Conservation (phyloP, 2,113 vertebrate genomes). For the Dissostichus mawsoni region DNA sequence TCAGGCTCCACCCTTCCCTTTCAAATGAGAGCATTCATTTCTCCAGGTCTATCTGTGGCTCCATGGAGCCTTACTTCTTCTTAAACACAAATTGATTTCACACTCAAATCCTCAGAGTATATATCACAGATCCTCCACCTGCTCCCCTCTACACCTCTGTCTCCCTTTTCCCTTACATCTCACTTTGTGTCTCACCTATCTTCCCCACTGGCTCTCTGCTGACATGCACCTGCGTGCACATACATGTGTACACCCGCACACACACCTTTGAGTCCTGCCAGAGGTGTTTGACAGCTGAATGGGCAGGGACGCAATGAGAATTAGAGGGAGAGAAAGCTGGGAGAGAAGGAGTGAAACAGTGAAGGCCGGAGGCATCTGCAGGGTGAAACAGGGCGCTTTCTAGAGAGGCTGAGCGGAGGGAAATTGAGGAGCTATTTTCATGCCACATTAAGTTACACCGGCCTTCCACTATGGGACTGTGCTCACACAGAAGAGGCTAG, state of each 20-base stretch:
- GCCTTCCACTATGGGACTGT: constrained; percentile 56
- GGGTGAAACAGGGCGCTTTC: constrained; percentile 62
- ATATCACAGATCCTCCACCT: constrained; percentile 59
- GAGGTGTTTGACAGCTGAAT: constrained; percentile 42
- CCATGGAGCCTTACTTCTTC: constrained; percentile 50
- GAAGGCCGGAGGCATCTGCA: constrained; percentile 65
- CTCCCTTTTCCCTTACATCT: constrained; percentile 38
- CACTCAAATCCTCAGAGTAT: constrained; percentile 62
- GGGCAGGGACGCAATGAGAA: constrained; percentile 25
- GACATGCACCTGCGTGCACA: constrained; percentile 17
- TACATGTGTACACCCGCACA: constrained; percentile 15
- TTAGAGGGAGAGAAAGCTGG: constrained; percentile 31
- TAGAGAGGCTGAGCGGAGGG: constrained; percentile 55
- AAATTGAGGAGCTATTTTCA: constrained; percentile 80
- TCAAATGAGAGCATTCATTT: constrained; percentile 58
- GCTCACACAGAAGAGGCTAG: constrained; percentile 55
- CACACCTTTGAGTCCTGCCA: background rate
- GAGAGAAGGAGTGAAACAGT: constrained; percentile 57
- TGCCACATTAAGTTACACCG: constrained; percentile 78
- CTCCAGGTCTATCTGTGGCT: constrained; percentile 59
- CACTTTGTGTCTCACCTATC: constrained; percentile 12
- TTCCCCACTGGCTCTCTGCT: constrained; percentile 1
- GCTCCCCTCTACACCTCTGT: constrained; percentile 26
- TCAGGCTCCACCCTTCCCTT: constrained; percentile 24
- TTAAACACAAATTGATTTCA: constrained; percentile 74